These are phyloP conservation scores for Chromis chromis DNA, from an alignment of 2,797 vertebrate species.

Conservation along the genomic window DNA sequence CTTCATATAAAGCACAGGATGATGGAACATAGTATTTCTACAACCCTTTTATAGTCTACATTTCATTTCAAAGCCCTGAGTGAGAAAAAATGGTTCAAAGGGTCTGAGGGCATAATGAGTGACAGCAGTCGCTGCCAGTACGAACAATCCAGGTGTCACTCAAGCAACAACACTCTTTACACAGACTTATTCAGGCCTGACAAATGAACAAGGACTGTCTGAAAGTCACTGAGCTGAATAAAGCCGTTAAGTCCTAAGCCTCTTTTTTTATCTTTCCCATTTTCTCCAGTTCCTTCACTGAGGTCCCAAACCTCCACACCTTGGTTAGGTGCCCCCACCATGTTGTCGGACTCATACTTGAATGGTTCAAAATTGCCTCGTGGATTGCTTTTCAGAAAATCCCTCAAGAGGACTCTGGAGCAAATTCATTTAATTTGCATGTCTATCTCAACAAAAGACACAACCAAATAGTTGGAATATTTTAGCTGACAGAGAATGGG, in stretches of 20 bases:
- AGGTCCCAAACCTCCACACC: constrained; percentile 63
- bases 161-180: constrained; percentile 68
- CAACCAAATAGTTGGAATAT: constrained; percentile 51
- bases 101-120: constrained; percentile 58
- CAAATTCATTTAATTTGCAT: constrained; percentile 80
- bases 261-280: constrained; percentile 69
- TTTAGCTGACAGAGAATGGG: constrained; percentile 27
- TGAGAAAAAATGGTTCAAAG: constrained; percentile 44
- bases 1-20: constrained; percentile 38
- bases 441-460: constrained; percentile 67
- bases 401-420: constrained; percentile 74
- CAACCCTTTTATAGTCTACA: constrained; percentile 48
- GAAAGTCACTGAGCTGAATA: constrained; percentile 76
- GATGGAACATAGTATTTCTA: constrained; percentile 34
- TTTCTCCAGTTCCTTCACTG: constrained; percentile 58
- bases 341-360: constrained; percentile 76
- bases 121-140: constrained; percentile 64
- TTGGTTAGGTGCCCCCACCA: constrained; percentile 52
- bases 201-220: constrained; percentile 75
- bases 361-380: constrained; percentile 82
- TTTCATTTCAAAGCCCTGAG: constrained; percentile 62
- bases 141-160: constrained; percentile 74
- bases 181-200: constrained; percentile 71
- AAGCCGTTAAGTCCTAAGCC: constrained; percentile 72
- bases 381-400: constrained; percentile 83